Conservation (phyloP, 2,797 vertebrate species). For the Cyclura pinguis region DNA sequence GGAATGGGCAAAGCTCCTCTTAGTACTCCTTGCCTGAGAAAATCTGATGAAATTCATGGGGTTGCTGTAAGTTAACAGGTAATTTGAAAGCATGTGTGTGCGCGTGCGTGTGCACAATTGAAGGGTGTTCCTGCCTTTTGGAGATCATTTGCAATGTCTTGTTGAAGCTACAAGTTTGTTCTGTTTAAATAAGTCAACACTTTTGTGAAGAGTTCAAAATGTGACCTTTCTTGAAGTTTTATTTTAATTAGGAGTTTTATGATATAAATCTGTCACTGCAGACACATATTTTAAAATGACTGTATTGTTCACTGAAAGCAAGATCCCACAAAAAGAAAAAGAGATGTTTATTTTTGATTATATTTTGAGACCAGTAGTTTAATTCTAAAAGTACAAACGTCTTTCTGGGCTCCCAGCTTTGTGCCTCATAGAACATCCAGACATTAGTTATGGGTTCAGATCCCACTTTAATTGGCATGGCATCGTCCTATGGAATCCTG, state of each 20-base stretch:
- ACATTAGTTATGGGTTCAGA: too few relatives aligned
- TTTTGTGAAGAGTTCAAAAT: conserved; percentile 33
- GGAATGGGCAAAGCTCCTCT: too few relatives aligned
- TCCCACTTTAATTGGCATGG: too few relatives aligned
- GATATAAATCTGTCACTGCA: conserved; percentile 21
- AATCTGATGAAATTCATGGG: too few relatives aligned
- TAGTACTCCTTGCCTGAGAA: too few relatives aligned
- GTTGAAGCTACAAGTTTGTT: neutral
- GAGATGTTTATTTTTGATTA: neutral
- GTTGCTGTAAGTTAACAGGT: too few relatives aligned
- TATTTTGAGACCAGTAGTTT: conserved; percentile 68
- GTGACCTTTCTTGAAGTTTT: conserved; percentile 39
- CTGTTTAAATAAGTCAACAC: conserved; percentile 33
- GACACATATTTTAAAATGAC: conserved; percentile 68
- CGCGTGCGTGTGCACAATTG: too few relatives aligned
- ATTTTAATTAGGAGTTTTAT: conserved; percentile 50
- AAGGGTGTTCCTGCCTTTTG: neutral
- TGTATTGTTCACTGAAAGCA: conserved; percentile 42
- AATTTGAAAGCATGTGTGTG: too few relatives aligned
- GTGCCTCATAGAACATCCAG: too few relatives aligned
- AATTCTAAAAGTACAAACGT: conserved; percentile 47
- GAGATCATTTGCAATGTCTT: neutral
- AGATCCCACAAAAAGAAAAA: neutral
- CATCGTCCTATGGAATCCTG: too few relatives aligned
- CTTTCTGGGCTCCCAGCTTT: too few relatives aligned